Evolutionary conservation across 2,888 invertebrate genomes (phyloP), one percentile per base, ranked within the genome.

Genomic region (Drosophila kambysellisi): DNA sequence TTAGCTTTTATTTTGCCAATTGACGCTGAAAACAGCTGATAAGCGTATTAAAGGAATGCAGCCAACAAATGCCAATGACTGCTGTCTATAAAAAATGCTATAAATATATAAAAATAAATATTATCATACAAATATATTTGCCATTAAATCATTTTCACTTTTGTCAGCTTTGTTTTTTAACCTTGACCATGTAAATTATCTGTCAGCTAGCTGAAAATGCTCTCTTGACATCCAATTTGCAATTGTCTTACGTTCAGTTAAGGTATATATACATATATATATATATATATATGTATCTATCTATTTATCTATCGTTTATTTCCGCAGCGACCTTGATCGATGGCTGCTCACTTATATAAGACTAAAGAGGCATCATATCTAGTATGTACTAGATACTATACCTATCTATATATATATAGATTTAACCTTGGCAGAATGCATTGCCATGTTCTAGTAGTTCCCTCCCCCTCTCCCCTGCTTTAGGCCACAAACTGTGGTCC

Each of bases 271-370:
- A 43, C 17, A 39, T 52, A 33, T 30, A 30, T 35, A 12, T 25
- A 7, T 63, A 30, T 70, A 37, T 57, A 63, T 70, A 46, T 25
- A 46, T 25, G 4, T 63, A 43, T 48, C 32, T 35, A 32, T 53
- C 29, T 57, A 64, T 48, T 52, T 67, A 74, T 74, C 54, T 69
- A 57, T 60, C 37, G 60, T 60, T 64, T 83, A 81, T 79, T 76
- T 81, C 68, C 57, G 79, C 65, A 57, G 56, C 37, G 82, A 73
- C 87, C 84, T 84, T 84, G 84, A 84, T 76, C 62, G 74, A 61
- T 61, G 69, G 56, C 60, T 37, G 61, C 43, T 15, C 58, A 69
- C 73, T 84, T 87, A 80, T 76, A 81, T 82, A 84, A 83, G 51
- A 51, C 32, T 63, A 25, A 29, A 56, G 66, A 50, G 64, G 46